Evolutionary conservation across 2,888 invertebrate genomes (phyloP), one percentile per base, ranked within the genome.

Genomic region (Rhamnusium bicolor): DNA sequence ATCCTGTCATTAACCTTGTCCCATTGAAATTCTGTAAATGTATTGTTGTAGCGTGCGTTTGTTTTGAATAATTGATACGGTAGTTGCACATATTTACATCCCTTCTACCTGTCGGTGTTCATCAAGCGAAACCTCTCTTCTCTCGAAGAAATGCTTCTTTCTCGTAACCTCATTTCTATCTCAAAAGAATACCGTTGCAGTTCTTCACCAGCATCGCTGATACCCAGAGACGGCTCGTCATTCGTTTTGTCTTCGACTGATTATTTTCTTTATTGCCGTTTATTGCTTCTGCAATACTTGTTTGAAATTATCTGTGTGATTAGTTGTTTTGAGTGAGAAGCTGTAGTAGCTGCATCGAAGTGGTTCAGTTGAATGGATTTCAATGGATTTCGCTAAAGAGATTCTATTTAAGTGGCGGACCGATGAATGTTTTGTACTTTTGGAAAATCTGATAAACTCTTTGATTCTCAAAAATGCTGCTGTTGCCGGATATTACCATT

Each of bases 161-260:
- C 80, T 80, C 76, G 76, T 75, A 86, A 85, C 85, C 85, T 86
- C 85, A 83, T 85, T 86, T 85, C 85, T 83, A 80, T 80, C 82
- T 81, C 79, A n/a, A 83, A 83, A 82, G 54, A 82, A 83, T 84
- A 85, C 84, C 84, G 85, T 84, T 83, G 82, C 71, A 76, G 81
- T 76, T 73, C 76, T 78, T 79, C 78, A 73, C 74, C 78, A 79
- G 76, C 81, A 79, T 78, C 80, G 79, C 79, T 79, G 81, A 82
- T 81, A 80, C 79, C 74, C 78, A 79, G 74, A 76, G 77, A 79
- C 79, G 79, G 75, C 77, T 79, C 75, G 79, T 79, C 71, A 75
- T 75, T 27, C 73, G 74, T 73, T 71, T 73, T 63, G 74, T 73
- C 76, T 70, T 71, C 61, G 67, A 73, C 71, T 74, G 75, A 76